Base-by-base conservation (phyloP, 1,140 invertebrate species). In the Maconellicoccus hirsutus region DNA sequence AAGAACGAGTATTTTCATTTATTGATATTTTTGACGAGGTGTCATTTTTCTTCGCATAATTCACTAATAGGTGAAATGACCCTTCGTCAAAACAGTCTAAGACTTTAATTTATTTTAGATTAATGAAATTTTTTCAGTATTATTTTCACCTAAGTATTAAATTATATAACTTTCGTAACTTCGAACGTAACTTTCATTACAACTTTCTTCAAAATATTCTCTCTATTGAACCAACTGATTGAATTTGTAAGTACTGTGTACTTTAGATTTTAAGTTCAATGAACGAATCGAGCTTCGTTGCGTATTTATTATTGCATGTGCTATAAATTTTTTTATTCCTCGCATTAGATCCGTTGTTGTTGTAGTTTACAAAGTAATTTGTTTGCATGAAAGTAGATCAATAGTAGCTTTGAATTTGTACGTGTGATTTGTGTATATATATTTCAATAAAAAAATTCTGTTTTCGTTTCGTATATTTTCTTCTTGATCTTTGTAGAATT, bases 191-290 rank as follows among this genome's bases (percentile, higher is more conserved):
- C 42, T 52, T 52, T 33, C 29, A 8, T 52, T 4, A 52, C 3
- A 52, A 52, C 42, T 52, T 52, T 52, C 42, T 52, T 52, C n/a
- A 19, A 8, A 52, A 52, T 8, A 19, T 16, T 8, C 10, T 3
- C 16, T 52, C n/a, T 52, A 14, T 52, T 52, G 42, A 16, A 52
- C 42, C 42, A 52, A 16, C n/a, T 52, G 6, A 8, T 16, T 52
- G 42, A 52, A 52, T 52, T 52, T 8, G 42, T 52, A 52, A 52
- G 42, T 52, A 52, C 42, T 52, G n/a, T 52, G 42, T 52, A 52
- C 42, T 52, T 52, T 52, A 52, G 4, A 16, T 52, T 52, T 14
- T 52, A 52, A 52, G 42, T 52, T 52, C 42, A 19, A 52, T 12
- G 29, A 33, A 33, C 29, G 12, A 6, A 12, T 12, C 29, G 12